Conservation (phyloP, 2,113 vertebrate genomes). For the Poeciliopsis occidentalis region DNA sequence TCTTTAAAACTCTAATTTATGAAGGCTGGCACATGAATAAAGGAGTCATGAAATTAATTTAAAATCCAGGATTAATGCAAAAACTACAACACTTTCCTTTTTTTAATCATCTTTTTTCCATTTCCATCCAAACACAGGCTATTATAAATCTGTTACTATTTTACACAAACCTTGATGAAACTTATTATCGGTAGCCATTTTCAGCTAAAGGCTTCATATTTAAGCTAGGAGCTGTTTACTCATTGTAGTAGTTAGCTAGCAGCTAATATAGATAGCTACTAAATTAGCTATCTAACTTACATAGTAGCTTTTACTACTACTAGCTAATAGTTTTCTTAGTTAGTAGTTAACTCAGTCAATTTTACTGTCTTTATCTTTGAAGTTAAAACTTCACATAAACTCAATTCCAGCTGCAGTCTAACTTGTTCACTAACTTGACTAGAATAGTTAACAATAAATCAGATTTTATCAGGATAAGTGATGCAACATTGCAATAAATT, state of each 20-base stretch:
- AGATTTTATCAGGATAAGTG: too few relatives aligned
- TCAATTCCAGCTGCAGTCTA: too few relatives aligned
- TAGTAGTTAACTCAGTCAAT: too few relatives aligned
- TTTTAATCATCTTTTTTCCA: not conserved
- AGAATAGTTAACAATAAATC: too few relatives aligned
- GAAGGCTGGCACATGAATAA: not conserved
- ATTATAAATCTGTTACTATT: not conserved
- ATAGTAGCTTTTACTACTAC: not conserved
- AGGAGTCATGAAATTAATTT: not conserved
- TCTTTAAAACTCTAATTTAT: not conserved
- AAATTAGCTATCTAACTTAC: not conserved
- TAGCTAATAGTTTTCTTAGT: too few relatives aligned
- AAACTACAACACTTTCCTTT: not conserved
- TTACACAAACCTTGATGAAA: not conserved
- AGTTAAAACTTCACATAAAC: not conserved
- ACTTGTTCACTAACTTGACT: too few relatives aligned
- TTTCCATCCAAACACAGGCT: not conserved
- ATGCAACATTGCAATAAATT: too few relatives aligned
- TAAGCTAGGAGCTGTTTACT: not conserved
- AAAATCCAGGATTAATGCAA: not conserved
- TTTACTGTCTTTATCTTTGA: too few relatives aligned
- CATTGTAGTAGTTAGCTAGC: not conserved
- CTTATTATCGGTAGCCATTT: not conserved
- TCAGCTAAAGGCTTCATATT: not conserved
- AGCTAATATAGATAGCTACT: too few relatives aligned